Percentiles rank a stretch among this genome's conserved stretches.
Conservation (phyloP, 2,888 invertebrate species). For the Tethea ocularis region DNA sequence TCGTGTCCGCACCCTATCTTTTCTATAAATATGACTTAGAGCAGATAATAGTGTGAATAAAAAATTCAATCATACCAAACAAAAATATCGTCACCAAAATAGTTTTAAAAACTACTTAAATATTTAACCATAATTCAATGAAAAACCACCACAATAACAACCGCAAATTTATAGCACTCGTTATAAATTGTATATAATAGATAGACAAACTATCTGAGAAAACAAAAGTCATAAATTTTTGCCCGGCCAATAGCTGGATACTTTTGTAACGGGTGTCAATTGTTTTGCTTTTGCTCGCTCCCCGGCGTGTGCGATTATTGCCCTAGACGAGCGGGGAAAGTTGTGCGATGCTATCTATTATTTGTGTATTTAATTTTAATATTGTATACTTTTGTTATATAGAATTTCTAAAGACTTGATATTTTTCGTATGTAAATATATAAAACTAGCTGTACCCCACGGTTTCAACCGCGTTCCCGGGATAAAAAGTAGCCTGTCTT, state of each 20-base stretch:
- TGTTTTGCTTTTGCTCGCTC: constrained; percentile 57
- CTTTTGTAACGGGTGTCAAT: constrained; percentile 65
- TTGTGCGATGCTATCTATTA: not conserved
- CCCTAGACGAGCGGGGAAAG: not conserved
- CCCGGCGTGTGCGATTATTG: not conserved
- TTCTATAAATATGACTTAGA: too few species aligned
- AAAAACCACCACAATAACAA: not conserved
- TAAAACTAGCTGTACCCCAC: too few species aligned
- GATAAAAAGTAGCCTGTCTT: too few species aligned
- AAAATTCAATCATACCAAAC: too few species aligned
- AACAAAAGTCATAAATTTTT: constrained; percentile 78
- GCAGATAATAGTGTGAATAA: too few species aligned
- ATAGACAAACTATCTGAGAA: constrained; percentile 60
- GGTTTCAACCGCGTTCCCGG: too few species aligned
- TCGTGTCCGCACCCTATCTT: too few species aligned
- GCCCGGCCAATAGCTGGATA: constrained; percentile 54
- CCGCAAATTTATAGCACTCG: not conserved
- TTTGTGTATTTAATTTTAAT: too few species aligned
- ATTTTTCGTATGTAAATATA: too few species aligned
- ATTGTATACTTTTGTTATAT: not conserved
- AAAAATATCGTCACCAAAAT: not conserved
- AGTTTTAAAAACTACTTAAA: not conserved
- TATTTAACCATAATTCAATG: not conserved
- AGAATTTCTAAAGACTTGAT: too few species aligned
- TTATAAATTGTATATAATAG: constrained; percentile 8